These are phyloP conservation scores for Pteronura brasiliensis DNA, from an alignment of 2,113 vertebrate genomes.

Conservation along the genomic window DNA sequence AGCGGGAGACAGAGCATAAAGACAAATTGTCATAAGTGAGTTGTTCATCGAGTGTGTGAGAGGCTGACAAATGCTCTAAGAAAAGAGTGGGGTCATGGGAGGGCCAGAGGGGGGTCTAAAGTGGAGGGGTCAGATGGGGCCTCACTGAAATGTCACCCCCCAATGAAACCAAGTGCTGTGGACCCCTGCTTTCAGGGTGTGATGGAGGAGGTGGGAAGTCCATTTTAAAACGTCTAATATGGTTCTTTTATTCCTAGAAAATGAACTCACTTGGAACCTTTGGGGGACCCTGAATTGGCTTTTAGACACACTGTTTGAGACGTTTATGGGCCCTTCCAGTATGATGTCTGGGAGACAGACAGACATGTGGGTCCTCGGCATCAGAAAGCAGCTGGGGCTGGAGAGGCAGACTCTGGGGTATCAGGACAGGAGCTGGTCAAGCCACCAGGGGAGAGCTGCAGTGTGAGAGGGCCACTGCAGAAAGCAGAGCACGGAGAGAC, in stretches of 20 bases:
- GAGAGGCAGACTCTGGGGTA: not conserved
- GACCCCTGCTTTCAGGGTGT: not conserved
- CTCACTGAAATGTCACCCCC: not conserved
- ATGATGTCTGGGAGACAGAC: not conserved
- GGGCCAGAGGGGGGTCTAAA: not conserved
- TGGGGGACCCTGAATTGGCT: not conserved
- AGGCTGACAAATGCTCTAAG: not conserved
- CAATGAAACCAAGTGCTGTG: not conserved
- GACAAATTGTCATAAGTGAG: not conserved
- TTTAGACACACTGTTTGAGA: not conserved
- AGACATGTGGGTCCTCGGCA: not conserved
- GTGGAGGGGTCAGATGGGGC: not conserved
- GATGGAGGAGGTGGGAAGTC: not conserved
- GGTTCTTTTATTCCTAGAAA: not conserved
- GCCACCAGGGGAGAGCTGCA: not conserved
- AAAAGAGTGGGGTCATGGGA: not conserved
- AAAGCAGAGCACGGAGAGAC: not conserved
- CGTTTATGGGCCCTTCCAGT: not conserved
- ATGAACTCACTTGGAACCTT: not conserved
- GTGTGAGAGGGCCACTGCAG: not conserved
- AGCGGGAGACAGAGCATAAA: not conserved
- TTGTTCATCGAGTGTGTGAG: not conserved
- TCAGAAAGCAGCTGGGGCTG: not conserved
- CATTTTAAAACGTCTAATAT: not conserved
- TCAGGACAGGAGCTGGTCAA: not conserved